Evolutionary conservation across 2,888 invertebrate species (phyloP).

Genomic region (Microchrysa polita): DNA sequence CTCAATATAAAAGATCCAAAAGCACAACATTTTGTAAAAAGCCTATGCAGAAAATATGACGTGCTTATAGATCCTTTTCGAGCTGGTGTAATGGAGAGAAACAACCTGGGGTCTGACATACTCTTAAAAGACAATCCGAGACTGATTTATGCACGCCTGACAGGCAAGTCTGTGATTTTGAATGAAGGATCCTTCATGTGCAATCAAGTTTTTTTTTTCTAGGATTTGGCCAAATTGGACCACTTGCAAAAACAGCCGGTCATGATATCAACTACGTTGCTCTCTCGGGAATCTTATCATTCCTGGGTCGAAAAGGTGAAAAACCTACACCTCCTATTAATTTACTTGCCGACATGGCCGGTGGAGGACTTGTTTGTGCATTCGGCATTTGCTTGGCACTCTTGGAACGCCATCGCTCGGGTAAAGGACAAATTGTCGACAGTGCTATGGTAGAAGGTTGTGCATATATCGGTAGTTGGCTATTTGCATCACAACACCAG

Average conservation of each 20-base stretch:
- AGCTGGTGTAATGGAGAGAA: slow-evolving; percentile 93
- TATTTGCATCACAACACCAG: slow-evolving; percentile 74
- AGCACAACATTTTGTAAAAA: slow-evolving; percentile 75
- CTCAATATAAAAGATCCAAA: slow-evolving; percentile 80
- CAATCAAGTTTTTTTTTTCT: slow-evolving; percentile 15
- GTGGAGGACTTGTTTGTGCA: slow-evolving; percentile 91
- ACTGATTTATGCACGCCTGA: slow-evolving; percentile 90
- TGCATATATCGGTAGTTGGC: slow-evolving; percentile 90
- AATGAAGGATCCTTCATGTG: too few relatives aligned
- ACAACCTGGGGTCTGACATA: slow-evolving; percentile 83
- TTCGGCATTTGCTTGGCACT: slow-evolving; percentile 89
- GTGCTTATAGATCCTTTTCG: slow-evolving; percentile 94
- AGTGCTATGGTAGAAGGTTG: slow-evolving; percentile 91
- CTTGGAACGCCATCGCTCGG: slow-evolving; percentile 79
- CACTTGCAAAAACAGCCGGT: slow-evolving; percentile 81
- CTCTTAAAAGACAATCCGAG: slow-evolving; percentile 76
- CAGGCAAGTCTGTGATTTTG: slow-evolving; percentile 67
- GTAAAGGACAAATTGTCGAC: slow-evolving; percentile 90
- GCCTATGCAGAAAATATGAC: slow-evolving; percentile 79
- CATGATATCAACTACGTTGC: slow-evolving; percentile 97
- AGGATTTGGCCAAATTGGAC: slow-evolving; percentile 86
- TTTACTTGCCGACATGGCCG: slow-evolving; percentile 92
- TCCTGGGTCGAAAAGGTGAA: slow-evolving; percentile 74
- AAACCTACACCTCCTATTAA: slow-evolving; percentile 86
- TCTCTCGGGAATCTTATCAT: slow-evolving; percentile 87